A percentile compares a stretch with the other conserved stretches of the same genome.
Evolutionary conservation across 2,113 vertebrate species (phyloP).

Genomic region (Steatornis caripensis): DNA sequence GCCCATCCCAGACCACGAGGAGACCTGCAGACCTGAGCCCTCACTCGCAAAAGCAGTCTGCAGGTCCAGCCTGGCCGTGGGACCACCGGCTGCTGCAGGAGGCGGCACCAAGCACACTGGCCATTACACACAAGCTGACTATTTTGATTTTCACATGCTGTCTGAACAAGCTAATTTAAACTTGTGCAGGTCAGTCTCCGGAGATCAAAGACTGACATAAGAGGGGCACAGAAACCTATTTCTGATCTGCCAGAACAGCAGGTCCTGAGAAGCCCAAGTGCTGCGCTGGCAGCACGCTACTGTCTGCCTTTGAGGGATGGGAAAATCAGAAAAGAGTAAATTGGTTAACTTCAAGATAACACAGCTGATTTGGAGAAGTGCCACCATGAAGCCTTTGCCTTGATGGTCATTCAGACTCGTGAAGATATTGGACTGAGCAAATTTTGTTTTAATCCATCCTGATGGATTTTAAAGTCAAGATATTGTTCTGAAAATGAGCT

Average conservation of each 20-base stretch:
- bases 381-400: neutral
- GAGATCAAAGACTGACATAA: constrained; percentile 16
- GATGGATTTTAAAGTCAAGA: neutral
- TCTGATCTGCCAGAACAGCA: constrained; percentile 33
- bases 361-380: neutral
- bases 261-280: neutral
- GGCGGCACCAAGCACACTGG: rapidly evolving
- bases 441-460: neutral
- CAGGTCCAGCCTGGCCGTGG: neutral
- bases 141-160: neutral
- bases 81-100: rapidly evolving
- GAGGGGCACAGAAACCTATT: constrained; percentile 10
- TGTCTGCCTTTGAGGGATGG: constrained; percentile 1
- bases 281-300: neutral
- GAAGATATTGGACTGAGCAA: neutral
- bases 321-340: neutral
- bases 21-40: neutral
- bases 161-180: neutral
- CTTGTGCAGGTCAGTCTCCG: neutral
- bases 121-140: neutral
- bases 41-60: neutral
- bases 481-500: neutral
- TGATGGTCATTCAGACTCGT: neutral
- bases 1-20: rapidly evolving
- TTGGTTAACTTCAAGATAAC: neutral